These are phyloP conservation scores for Protobothrops flavoviridis DNA, from an alignment of 2,113 vertebrate species.

Conservation along the genomic window DNA sequence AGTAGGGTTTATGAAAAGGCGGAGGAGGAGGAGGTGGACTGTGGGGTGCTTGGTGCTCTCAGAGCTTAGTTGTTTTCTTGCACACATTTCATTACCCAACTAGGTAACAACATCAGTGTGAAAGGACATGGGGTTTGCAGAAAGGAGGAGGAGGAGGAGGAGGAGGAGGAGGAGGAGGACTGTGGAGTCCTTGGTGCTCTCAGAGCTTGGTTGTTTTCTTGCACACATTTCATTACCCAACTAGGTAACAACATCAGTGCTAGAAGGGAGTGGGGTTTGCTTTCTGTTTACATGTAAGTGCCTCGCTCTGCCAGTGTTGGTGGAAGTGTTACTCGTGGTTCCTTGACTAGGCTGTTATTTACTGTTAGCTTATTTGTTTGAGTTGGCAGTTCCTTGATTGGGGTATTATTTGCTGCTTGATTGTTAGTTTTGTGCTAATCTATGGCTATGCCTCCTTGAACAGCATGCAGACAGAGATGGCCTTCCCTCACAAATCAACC, in stretches of 20 bases:
- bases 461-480: neutral
- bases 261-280: no score
- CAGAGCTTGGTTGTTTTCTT: no score
- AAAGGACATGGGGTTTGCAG: neutral
- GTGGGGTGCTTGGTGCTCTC: no score
- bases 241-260: no score
- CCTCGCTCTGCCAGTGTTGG: neutral
- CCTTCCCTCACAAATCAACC: neutral
- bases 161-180: no score
- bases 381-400: neutral
- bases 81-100: neutral
- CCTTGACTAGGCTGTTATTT: neutral
- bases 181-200: no score
- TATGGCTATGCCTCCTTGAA: neutral
- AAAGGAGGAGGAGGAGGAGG: no score
- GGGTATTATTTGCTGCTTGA: neutral
- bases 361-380: neutral
- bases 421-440: neutral
- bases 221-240: no score
- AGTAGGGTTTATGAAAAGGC: no score
- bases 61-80: neutral
- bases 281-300: no score
- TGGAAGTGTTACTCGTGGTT: neutral
- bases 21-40: no score
- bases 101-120: neutral